These are phyloP conservation scores for Drosophila setifemur DNA, from an alignment of 1,140 invertebrate genomes.

Conservation along the genomic window DNA sequence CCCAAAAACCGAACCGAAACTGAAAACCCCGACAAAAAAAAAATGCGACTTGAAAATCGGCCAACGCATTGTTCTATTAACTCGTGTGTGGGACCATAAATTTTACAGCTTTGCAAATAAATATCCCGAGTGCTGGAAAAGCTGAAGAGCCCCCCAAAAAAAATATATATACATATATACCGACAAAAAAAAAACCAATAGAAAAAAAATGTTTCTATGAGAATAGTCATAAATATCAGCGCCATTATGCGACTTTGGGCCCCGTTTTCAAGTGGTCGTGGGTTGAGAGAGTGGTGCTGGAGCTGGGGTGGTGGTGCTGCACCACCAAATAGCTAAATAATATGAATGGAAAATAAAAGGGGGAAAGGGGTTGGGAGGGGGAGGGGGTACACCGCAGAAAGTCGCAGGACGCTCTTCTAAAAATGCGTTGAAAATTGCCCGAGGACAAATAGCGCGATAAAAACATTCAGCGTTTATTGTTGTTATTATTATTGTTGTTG, in stretches of 20 bases:
- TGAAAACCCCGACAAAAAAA: too few relatives aligned
- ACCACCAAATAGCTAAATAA: conserved; percentile 70
- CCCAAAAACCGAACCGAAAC: too few relatives aligned
- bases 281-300: neutral
- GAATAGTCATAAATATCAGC: conserved; percentile 75
- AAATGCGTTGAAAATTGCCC: conserved; percentile 64
- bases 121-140: conserved; percentile 20
- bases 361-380: neutral
- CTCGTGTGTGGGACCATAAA: conserved; percentile 71
- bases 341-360: conserved; percentile 15
- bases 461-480: conserved; percentile 70
- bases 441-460: conserved; percentile 69
- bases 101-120: conserved; percentile 73
- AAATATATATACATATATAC: too few relatives aligned
- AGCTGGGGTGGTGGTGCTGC: neutral
- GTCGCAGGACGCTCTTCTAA: conserved; percentile 29
- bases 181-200: too few relatives aligned
- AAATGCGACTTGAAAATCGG: conserved; percentile 25
- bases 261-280: conserved; percentile 54
- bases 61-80: conserved; percentile 71
- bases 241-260: conserved; percentile 64
- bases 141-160: conserved; percentile 1
- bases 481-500: conserved; percentile 46
- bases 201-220: conserved; percentile 31
- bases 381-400: neutral